Conservation (phyloP, 2,888 invertebrate genomes). For the Tinea trinotella region DNA sequence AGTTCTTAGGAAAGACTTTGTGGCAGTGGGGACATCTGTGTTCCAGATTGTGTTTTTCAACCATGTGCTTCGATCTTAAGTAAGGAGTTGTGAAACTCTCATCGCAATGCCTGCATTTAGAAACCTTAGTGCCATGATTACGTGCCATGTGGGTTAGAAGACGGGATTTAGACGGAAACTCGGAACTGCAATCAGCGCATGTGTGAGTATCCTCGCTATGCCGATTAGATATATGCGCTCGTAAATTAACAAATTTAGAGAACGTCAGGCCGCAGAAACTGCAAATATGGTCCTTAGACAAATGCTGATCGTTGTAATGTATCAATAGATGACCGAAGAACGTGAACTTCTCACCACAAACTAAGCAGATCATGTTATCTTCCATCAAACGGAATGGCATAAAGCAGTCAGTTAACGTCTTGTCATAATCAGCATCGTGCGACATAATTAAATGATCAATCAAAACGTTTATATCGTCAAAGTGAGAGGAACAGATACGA, state of each 20-base stretch:
- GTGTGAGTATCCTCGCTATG: conserved; percentile 57
- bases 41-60: conserved; percentile 48
- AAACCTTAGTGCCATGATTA: conserved; percentile 50
- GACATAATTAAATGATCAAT: conserved; percentile 46
- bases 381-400: conserved; percentile 49
- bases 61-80: conserved; percentile 66
- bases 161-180: conserved; percentile 60
- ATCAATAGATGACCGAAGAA: conserved; percentile 50
- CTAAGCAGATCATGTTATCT: conserved; percentile 52
- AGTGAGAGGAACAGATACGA: conserved; percentile 39
- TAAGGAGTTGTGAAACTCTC: conserved; percentile 67
- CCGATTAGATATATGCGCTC: conserved; percentile 61
- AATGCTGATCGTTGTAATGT: conserved; percentile 41
- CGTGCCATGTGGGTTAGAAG: conserved; percentile 56
- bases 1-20: conserved; percentile 42
- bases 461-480: conserved; percentile 37
- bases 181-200: conserved; percentile 51
- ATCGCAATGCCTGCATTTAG: conserved; percentile 55
- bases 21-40: conserved; percentile 37
- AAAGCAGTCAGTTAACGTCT: conserved; percentile 40
- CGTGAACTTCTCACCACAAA: conserved; percentile 43
- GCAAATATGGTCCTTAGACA: conserved; percentile 50
- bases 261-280: conserved; percentile 57
- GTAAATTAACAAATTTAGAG: conserved; percentile 54
- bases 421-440: conserved; percentile 53